Base-by-base conservation (phyloP, 2,113 vertebrate species). In the Dryoscopus gambensis region DNA sequence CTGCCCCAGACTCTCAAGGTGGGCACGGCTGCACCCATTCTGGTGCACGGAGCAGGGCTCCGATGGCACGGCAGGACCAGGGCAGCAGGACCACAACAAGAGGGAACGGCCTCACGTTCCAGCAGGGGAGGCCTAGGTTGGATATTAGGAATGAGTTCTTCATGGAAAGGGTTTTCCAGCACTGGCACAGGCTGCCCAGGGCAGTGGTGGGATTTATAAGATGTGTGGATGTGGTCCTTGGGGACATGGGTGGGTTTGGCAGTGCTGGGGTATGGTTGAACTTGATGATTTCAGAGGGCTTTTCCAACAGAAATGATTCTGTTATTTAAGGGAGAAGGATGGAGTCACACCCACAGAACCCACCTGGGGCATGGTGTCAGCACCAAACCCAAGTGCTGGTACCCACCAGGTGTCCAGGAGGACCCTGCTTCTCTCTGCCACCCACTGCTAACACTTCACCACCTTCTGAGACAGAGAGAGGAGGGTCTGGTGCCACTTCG, bases 51-150 rank as follows among this genome's bases (percentile, higher is more conserved):
- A 63, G 69, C 22, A 31, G 12, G 0, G 2, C 5, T 6, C 64
- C 13, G n/a, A 31, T 11, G 63, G 15, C 28, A 59, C 33, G 9
- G 37, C 6, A 56, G 60, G 27, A 56, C 3, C 25, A 73, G 21
- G 33, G 15, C 7, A 12, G 35, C 8, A 55, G 59, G 23, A 56
- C 4, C 25, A 73, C 14, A 17, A 22, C 5, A 8, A 33, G 8
- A 62, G 5, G 17, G 53, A 42, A 27, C 0, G 0, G n/a, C 25
- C 40, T 69, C 79, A 55, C 0, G 0, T 27, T 62, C 78, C 70
- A 76, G 55, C 25, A 69, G 21, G 40, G 5, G 5, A 76, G 17
- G 47, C n/a, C 9, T 15, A 42, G 55, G 31, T 16, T 63, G 40
- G 40, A 13, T 42, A 33, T 42, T 9, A 42, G 18, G 25, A 62